Percentiles rank a stretch among this genome's conserved stretches.
Conservation (phyloP, 2,113 vertebrate genomes). For the Oenanthe oenanthe region DNA sequence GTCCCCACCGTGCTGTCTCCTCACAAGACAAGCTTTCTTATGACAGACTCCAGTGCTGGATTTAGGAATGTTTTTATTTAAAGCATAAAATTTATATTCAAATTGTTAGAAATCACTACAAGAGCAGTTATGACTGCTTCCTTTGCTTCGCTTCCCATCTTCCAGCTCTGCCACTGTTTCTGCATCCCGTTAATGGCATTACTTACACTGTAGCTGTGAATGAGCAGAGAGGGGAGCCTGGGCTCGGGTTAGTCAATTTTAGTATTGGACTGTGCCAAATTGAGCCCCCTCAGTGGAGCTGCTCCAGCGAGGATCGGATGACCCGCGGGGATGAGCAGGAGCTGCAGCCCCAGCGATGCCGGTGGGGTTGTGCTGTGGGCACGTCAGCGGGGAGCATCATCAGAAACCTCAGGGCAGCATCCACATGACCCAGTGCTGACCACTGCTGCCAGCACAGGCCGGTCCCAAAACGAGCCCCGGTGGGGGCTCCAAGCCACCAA, state of each 20-base stretch:
- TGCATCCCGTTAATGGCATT: neutral
- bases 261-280: neutral
- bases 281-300: neutral
- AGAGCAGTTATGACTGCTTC: neutral
- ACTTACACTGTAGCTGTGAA: neutral
- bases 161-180: neutral
- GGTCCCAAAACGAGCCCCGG: neutral
- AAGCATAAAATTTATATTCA: neutral
- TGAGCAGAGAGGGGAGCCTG: neutral
- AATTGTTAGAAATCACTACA: neutral
- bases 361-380: neutral
- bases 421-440: accelerated
- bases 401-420: neutral
- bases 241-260: constrained; percentile 68
- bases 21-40: neutral
- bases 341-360: neutral
- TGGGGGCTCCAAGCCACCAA: neutral
- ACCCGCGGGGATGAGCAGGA: neutral
- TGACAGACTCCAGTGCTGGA: neutral
- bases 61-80: constrained; percentile 53
- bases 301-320: neutral
- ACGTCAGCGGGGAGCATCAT: neutral
- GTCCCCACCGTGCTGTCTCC: accelerated
- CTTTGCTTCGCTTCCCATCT: neutral
- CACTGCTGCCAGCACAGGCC: neutral